Percentiles rank a stretch among this genome's conserved stretches.
phyloP scores from a whole-genome alignment of 2,113 vertebrate genomes.

The Salvator merianae region DNA sequence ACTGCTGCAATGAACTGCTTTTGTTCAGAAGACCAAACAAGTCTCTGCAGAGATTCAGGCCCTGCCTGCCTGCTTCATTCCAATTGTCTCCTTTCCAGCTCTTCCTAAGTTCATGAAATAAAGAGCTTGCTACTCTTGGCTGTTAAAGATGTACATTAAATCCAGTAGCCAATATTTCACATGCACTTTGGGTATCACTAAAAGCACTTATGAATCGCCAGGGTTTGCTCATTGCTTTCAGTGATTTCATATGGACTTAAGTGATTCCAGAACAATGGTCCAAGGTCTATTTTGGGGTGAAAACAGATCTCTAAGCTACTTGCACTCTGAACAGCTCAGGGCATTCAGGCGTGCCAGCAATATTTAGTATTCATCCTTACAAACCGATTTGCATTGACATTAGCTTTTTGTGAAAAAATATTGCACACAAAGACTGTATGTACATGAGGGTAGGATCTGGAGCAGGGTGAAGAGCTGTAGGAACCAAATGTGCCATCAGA shows the following conservation, averaged over 20 bases:
- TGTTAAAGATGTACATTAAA: neutral
- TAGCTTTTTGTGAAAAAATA: neutral
- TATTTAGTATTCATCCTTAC: neutral
- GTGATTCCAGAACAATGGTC: neutral
- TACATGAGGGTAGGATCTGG: no score
- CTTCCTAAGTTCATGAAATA: neutral
- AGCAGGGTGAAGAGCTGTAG: no score
- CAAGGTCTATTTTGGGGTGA: neutral
- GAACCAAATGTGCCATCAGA: no score
- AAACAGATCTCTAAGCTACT: neutral
- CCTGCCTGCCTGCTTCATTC: conserved; percentile 48
- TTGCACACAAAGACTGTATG: no score
- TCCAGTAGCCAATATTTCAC: neutral
- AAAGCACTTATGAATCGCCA: neutral
- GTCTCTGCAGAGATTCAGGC: conserved; percentile 45
- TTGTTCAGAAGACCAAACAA: conserved; percentile 9
- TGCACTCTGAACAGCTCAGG: neutral
- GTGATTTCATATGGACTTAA: neutral
- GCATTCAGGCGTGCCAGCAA: neutral
- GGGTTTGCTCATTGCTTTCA: neutral
- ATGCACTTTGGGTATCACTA: neutral
- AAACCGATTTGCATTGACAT: neutral
- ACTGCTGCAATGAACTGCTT: neutral
- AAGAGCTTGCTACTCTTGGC: conserved; percentile 23
- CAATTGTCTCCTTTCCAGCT: conserved; percentile 19